Evolutionary conservation across 2,113 vertebrate genomes (phyloP).

Genomic region (Heliornis fulica): DNA sequence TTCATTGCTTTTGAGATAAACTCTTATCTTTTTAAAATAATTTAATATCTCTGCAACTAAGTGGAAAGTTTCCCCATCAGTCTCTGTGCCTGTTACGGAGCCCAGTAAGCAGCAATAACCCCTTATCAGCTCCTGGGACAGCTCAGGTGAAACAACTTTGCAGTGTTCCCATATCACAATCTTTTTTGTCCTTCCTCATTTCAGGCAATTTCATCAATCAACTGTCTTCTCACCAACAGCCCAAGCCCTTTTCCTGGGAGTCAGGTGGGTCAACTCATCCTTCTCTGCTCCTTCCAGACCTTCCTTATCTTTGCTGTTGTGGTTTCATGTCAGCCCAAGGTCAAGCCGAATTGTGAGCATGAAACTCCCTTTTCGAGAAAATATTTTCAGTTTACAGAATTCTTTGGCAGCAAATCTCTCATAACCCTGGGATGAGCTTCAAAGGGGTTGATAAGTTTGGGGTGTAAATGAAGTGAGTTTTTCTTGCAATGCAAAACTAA

Average conservation of each 20-base stretch:
- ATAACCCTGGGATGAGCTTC: background rate
- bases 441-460: background rate
- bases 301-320: background rate
- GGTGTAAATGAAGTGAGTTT: background rate
- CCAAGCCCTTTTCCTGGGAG: background rate
- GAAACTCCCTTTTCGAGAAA: background rate
- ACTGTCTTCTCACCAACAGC: background rate
- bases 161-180: background rate
- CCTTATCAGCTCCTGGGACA: background rate
- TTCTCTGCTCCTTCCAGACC: background rate
- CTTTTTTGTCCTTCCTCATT: background rate
- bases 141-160: background rate
- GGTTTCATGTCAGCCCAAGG: background rate
- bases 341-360: background rate
- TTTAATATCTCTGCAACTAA: background rate
- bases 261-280: fast-evolving
- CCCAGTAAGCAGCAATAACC: background rate
- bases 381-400: background rate
- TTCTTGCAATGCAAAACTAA: background rate
- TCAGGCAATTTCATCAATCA: background rate
- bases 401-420: background rate
- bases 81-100: background rate
- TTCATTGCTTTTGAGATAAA: background rate
- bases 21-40: background rate
- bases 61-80: background rate